Evolutionary conservation across 2,113 vertebrate species (phyloP).

Genomic region (Dicaeum eximium): DNA sequence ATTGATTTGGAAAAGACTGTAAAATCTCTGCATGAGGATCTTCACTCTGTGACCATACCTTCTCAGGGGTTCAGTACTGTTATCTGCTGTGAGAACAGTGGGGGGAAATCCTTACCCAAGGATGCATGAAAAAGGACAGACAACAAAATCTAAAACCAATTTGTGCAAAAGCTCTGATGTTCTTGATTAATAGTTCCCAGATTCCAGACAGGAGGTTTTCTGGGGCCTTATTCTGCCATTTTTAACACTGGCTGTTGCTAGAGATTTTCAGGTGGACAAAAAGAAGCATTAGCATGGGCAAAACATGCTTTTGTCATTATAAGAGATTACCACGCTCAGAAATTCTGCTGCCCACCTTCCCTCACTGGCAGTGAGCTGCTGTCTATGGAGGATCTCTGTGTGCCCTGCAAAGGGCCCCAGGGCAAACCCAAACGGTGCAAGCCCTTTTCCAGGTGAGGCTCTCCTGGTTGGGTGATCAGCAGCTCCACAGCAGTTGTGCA

Average conservation of each 20-base stretch:
- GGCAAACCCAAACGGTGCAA: background rate
- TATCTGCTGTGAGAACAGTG: background rate
- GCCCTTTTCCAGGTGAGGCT: background rate
- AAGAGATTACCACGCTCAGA: background rate
- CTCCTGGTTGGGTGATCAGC: background rate
- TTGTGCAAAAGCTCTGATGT: background rate
- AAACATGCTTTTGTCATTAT: background rate
- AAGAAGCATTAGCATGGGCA: background rate
- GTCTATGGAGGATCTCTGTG: background rate
- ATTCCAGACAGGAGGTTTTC: background rate
- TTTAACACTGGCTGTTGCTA: background rate
- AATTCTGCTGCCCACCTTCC: background rate
- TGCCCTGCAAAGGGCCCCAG: background rate
- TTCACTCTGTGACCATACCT: background rate
- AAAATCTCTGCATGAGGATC: background rate
- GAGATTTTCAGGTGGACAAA: background rate
- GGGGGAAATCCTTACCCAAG: background rate
- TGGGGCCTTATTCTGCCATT: background rate
- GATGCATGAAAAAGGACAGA: background rate
- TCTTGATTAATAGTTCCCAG: background rate
- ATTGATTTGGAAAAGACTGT: background rate
- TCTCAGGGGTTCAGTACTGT: background rate
- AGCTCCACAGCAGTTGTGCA: background rate
- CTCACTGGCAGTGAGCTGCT: background rate
- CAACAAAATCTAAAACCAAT: background rate